Conservation (phyloP, 1,140 invertebrate genomes). For the Frieseomelitta varia region DNA sequence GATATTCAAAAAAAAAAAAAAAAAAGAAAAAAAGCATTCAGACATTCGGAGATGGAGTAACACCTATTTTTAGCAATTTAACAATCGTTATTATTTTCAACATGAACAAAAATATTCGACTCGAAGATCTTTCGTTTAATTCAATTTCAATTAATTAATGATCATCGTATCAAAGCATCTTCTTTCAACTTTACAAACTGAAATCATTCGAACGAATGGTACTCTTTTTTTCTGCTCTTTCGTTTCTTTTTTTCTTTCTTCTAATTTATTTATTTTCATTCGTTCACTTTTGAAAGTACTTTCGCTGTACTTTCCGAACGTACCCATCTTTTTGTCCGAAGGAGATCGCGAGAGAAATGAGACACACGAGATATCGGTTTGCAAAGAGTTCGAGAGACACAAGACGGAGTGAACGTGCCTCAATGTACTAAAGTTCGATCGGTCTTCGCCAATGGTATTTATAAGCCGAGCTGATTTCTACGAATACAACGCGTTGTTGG, state of each 20-base stretch:
- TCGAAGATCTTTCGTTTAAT: background rate
- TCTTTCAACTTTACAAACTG: background rate
- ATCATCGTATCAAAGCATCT: background rate
- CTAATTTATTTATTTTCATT: background rate
- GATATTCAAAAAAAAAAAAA: background rate
- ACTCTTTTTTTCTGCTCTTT: background rate
- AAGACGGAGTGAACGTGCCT: background rate
- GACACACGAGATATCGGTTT: background rate
- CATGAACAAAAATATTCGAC: background rate
- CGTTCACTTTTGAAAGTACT: background rate
- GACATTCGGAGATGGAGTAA: background rate
- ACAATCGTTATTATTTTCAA: too few relatives aligned
- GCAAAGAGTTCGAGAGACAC: background rate
- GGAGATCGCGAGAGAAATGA: background rate
- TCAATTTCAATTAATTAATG: too few relatives aligned
- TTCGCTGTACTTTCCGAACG: slow-evolving; percentile 9
- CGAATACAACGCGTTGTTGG: slow-evolving; percentile 13
- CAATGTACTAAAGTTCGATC: slow-evolving; percentile 45
- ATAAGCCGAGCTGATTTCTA: slow-evolving; percentile 42
- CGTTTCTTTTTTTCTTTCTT: too few relatives aligned
- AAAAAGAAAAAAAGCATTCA: background rate
- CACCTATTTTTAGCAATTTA: too few relatives aligned
- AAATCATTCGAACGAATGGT: background rate
- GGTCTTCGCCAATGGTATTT: slow-evolving; percentile 52
- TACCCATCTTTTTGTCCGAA: slow-evolving; percentile 49